Evolutionary conservation across 1,140 invertebrate species (phyloP), one percentile per base, ranked within the genome.

Genomic region (Temnothorax curvispinosus): DNA sequence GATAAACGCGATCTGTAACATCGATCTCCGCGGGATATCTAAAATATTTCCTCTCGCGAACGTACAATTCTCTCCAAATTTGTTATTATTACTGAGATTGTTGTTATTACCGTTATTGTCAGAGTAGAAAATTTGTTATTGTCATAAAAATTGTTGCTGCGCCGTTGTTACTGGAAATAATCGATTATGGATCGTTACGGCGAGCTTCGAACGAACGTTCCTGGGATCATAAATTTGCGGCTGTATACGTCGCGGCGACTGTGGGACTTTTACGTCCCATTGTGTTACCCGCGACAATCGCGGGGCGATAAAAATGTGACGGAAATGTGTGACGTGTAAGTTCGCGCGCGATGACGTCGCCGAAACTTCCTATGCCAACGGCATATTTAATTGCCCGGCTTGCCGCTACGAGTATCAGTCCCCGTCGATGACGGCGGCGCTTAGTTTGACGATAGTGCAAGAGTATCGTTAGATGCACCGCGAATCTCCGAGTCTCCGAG

Each of bases 311-410:
- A 84, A 54, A 60, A 38, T n/a, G 8, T 60, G 67, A 82, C 65
- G 44, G 65, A 58, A 82, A 32, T 6, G 27, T 47, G 6, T 44
- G 78, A 69, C 67, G 67, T 32, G 44, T 7, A 47, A 18, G 67
- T n/a, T 15, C 2, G 50, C 41, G 35, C 27, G 41, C 54, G 18
- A 47, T 84, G 80, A 84, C 69, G 54, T 75, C 41, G 54, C 50
- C 15, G 35, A n/a, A 44, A 32, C 47, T 84, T 62, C 38, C 44
- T 60, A 74, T 27, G 50, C 69, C 54, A 44, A 50, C 67, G 27
- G 54, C 27, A 50, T 62, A 84, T 84, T 84, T 84, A 84, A 84
- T 82, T 50, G 69, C 8, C 27, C 18, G 32, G 27, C 27, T n/a
- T 60, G 13, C 54, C 41, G 15, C 44, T 18, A 3, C 18, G 35